These are phyloP conservation scores for Acanthacorydalis orientalis DNA, from an alignment of 2,888 invertebrate species.

Conservation along the genomic window DNA sequence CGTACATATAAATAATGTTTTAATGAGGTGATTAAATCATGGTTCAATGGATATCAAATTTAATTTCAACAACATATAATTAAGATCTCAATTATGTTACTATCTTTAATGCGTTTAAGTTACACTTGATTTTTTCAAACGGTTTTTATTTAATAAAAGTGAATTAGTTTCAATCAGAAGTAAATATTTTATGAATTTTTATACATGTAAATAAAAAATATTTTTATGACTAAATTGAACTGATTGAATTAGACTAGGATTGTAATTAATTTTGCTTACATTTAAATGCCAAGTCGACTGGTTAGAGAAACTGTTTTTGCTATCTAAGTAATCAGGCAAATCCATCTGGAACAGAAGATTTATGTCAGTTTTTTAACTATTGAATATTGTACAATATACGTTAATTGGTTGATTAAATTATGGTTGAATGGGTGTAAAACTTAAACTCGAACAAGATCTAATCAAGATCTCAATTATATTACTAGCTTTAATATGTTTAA, in stretches of 20 bases:
- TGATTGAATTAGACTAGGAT: constrained; percentile 28
- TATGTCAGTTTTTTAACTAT: not conserved
- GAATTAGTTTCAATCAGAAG: too few relatives aligned
- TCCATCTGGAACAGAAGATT: constrained; percentile 2
- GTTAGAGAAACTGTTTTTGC: constrained; percentile 5
- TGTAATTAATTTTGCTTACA: constrained; percentile 13
- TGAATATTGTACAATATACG: not conserved
- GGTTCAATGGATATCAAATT: not conserved
- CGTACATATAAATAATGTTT: not conserved
- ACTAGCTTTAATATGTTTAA: too few relatives aligned
- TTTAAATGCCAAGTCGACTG: constrained; percentile 5
- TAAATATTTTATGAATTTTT: too few relatives aligned
- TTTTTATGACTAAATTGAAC: too few relatives aligned
- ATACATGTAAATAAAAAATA: too few relatives aligned
- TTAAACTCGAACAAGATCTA: not conserved
- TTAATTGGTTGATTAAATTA: too few relatives aligned
- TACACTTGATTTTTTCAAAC: too few relatives aligned
- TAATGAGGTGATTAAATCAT: too few relatives aligned
- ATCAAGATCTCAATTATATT: not conserved
- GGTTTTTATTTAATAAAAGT: too few relatives aligned
- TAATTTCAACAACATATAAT: not conserved
- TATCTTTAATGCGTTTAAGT: too few relatives aligned
- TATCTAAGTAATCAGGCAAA: not conserved
- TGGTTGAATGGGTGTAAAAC: not conserved
- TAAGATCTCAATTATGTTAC: not conserved